Base-by-base conservation (phyloP, 2,797 vertebrate genomes). In the Notolabrus celidotus region DNA sequence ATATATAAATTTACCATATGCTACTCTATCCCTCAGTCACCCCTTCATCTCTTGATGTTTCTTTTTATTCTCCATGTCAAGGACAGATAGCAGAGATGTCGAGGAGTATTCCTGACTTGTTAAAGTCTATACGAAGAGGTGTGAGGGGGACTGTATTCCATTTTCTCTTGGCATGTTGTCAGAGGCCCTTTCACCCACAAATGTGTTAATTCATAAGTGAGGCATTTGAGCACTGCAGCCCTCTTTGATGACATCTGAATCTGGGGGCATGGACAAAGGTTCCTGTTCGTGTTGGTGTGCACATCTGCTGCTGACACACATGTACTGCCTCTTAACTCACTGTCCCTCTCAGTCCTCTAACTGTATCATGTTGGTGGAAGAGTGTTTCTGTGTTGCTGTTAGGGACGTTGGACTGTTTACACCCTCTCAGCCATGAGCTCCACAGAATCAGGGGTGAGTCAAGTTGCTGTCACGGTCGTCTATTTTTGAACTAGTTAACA, bases 391-490 rank as follows among this genome's bases (percentile, higher is more conserved):
- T 62, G 43, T 60, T 53, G 39, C 64, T 62, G 63, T 57, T 27
- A 64, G 33, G 56, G 46, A 72, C 42, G 6, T 15, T 5, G 22
- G 56, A 51, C 29, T 49, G 10, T 58, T 54, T 1, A 0, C 43
- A 49, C 36, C 11, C 16, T 67, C 20, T 69, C 16, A 57, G 46
- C 64, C 14, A 71, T 77, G 81, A 86, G 50, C 50, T 80, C 39
- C 51, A 62, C 36, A 14, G 63, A 73, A 22, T 68, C 60, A 33
- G 34, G 16, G 86, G 87, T 89, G 66, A 92, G 81, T 81, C 14
- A 38, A 16, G 17, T 22, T 55, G 1, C 4, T 53, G 7, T 58
- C 1, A 62, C 3, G 33, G 19, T 31, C 6, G 17, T 56, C 25
- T 42, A 45, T 49, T 39, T n/a, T 29, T 2, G 51, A 36, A 23